Evolutionary conservation across 2,113 vertebrate species (phyloP), one percentile per base, ranked within the genome.

Genomic region (Myiopsitta monachus): DNA sequence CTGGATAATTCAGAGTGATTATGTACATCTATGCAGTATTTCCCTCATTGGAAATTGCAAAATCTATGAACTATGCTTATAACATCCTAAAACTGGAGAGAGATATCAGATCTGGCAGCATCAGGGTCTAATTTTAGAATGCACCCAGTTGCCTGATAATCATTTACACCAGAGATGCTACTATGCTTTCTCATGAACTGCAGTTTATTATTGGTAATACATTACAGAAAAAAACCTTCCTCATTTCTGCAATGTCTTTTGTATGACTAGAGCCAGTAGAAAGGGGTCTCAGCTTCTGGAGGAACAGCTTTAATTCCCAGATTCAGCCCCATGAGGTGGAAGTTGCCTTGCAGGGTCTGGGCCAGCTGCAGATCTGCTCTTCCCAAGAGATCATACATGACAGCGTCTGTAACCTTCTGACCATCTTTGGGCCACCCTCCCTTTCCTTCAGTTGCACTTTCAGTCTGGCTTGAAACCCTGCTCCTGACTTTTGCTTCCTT

Each of bases 21-120:
- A 95, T 36, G 39, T 59, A 70, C 76, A 80, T 90, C 88, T 96
- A 31, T 17, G 3, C 86, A 79, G 12, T 76, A 44, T 83, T 90
- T 96, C 59, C 75, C 73, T 79, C 88, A 54, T 75, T 85, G 63
- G 88, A 95, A 78, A 86, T 70, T 82, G 74, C 27, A 75, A 14
- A 14, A 55, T 76, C 67, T 63, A 69, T 93, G 73, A 94, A 70
- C 87, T 85, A 63, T 59, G 31, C 74, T 87, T 91, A 31, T 78
- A 93, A 63, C 72, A 63, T 55, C 63, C 36, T n/a, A 66, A 90
- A 95, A 81, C 36, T 39, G 27, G 49, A 73, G 67, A 75, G 38
- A 90, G 39, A 83, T 13, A 79, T 57, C 74, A 79, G 57, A 74
- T 78, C 59, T 90, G 47, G 26, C 41, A 74, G 31, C 5, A 6